Evolutionary conservation across 2,797 vertebrate genomes (phyloP), one percentile per base, ranked within the genome.

Genomic region (Enteromius paludinosus): DNA sequence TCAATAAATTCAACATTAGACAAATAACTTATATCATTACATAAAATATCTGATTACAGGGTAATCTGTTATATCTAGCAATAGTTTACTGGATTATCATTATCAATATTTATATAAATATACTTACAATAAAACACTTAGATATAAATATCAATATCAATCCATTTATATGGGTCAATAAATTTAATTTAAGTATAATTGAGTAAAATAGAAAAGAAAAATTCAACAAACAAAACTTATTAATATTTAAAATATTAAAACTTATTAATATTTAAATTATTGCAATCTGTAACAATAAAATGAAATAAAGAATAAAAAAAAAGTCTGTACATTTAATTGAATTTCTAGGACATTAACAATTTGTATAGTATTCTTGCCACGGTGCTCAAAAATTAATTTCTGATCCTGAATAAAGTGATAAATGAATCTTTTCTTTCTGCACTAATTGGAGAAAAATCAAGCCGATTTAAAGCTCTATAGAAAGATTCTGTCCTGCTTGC

Each of bases 401-500:
- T 49, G 59, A 65, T 23, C n/a, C n/a, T 54, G 59, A 59, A 62
- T 30, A 41, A 41, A 30, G 23, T 20, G 23, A 66, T 43, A 30
- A 28, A 72, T 30, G 8, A 61, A 54, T 68, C 23, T 43, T 76
- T 70, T 23, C 45, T 61, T 52, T 72, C 62, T 15, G n/a, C n/a
- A 49, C 54, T 79, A 83, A 68, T 76, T 78, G 72, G 23, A 54
- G 20, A 47, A 61, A 17, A 18, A n/a, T 75, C 75, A 56, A 38
- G 18, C 3, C 17, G 38, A 74, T 79, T 61, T 69, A 3, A 54
- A 56, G 75, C 41, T 61, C 81, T 87, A 89, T 88, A 35, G 87
- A 90, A 89, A 87, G 83, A 90, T 88, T 92, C 90, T 88, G 88
- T 91, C 88, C 82, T 85, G 84, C 87, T 88, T 83, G 89, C 90